phyloP scores from a whole-genome alignment of 1,140 invertebrate species.

The Schlechtendalia chinensis region DNA sequence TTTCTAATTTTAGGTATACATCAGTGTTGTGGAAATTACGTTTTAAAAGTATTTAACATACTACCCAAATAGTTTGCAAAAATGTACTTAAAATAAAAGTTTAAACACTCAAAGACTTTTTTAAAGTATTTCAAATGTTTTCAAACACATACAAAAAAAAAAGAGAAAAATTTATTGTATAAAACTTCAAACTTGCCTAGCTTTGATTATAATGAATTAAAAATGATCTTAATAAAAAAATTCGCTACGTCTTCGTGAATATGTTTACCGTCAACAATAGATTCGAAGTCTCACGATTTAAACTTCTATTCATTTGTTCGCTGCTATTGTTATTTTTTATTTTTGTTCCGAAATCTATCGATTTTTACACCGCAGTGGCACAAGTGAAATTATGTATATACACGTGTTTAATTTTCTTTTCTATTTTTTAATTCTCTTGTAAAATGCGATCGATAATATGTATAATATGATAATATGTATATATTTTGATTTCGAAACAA shows the following conservation, averaged over 20 bases:
- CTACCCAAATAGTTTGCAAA: too few relatives aligned
- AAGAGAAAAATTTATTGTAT: too few relatives aligned
- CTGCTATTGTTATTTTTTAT: neutral
- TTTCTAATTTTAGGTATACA: too few relatives aligned
- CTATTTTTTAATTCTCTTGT: constrained; percentile 26
- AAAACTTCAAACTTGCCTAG: too few relatives aligned
- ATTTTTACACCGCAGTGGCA: neutral
- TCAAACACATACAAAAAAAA: too few relatives aligned
- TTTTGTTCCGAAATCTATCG: neutral
- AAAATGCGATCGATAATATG: neutral
- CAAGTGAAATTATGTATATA: neutral
- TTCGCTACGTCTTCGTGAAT: neutral
- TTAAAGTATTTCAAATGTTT: too few relatives aligned
- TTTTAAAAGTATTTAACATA: too few relatives aligned
- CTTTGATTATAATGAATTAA: neutral
- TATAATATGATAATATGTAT: too few relatives aligned
- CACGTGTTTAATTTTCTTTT: neutral
- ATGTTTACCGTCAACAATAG: constrained; percentile 1
- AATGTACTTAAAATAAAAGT: too few relatives aligned
- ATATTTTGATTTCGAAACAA: neutral
- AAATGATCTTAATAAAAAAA: neutral
- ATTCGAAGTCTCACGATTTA: neutral
- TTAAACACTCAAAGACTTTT: too few relatives aligned
- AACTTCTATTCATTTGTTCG: too few relatives aligned
- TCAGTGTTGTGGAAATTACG: too few relatives aligned